Percentiles rank a stretch among this genome's conserved stretches.
These are phyloP conservation scores for Lithophane leautieri DNA, from an alignment of 2,888 invertebrate genomes.

Conservation along the genomic window DNA sequence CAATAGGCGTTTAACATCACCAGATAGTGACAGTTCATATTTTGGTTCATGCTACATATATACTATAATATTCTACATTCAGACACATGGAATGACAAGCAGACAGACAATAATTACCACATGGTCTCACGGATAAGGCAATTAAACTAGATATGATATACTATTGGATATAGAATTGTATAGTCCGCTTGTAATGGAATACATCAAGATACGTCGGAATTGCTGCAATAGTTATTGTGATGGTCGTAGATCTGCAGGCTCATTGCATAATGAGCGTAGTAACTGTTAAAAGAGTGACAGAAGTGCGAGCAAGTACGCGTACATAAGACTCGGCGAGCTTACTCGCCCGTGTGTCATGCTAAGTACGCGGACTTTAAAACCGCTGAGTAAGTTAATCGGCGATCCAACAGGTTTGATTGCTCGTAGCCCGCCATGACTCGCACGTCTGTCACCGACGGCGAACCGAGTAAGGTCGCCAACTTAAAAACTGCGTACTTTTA, in stretches of 20 bases:
- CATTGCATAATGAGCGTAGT: background rate
- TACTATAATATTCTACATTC: conserved; percentile 6
- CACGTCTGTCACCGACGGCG: no score
- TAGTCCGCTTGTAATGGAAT: conserved; percentile 31
- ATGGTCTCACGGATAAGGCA: conserved; percentile 46
- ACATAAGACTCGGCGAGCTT: no score
- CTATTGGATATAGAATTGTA: conserved; percentile 24
- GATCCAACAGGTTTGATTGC: no score
- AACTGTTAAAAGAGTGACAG: no score
- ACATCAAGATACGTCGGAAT: conserved; percentile 29
- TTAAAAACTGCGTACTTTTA: no score
- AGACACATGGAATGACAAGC: conserved; percentile 19
- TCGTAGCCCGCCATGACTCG: no score
- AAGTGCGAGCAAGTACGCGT: no score
- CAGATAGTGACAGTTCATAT: background rate
- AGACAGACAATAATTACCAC: conserved; percentile 28
- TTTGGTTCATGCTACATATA: background rate
- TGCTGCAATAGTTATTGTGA: conserved; percentile 30
- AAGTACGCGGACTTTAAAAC: no score
- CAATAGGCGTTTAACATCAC: background rate
- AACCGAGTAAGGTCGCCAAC: no score
- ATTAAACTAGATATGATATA: conserved; percentile 49
- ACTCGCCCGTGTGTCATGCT: no score
- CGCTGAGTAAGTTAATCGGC: no score
- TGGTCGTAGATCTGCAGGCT: conserved; percentile 14